A percentile compares a stretch with the other conserved stretches of the same genome.
These are phyloP conservation scores for Drosophila yakuba DNA, from an alignment of 1,140 invertebrate species.

Conservation along the genomic window DNA sequence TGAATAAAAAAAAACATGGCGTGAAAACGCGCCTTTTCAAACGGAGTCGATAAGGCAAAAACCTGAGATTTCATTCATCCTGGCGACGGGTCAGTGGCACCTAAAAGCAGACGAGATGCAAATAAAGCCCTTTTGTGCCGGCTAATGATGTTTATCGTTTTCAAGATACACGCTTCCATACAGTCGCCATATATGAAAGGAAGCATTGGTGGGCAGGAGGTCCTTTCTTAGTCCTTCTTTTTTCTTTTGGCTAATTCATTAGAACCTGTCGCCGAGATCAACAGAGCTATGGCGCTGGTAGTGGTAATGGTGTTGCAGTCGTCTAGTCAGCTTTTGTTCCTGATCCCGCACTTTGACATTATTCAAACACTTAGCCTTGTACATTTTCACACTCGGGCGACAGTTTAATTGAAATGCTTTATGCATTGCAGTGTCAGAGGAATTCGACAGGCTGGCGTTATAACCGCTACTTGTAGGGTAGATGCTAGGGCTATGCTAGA, in stretches of 20 bases:
- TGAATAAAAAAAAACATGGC: conserved; percentile 44
- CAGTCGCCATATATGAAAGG: conserved; percentile 36
- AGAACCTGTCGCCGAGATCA: conserved; percentile 53
- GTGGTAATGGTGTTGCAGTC: not conserved
- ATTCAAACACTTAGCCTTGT: conserved; percentile 60
- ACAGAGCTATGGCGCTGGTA: not conserved
- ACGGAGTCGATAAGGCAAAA: conserved; percentile 72
- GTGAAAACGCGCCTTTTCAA: conserved; percentile 77
- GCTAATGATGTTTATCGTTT: conserved; percentile 77
- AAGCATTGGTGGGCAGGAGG: not conserved
- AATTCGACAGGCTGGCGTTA: conserved; percentile 59
- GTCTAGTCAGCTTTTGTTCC: conserved; percentile 21
- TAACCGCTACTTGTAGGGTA: no score
- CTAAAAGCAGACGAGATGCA: conserved; percentile 76
- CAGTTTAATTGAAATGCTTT: conserved; percentile 70
- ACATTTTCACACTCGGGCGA: conserved; percentile 54
- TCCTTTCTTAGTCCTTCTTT: not conserved
- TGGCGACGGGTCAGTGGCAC: conserved; percentile 67
- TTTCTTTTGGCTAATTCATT: conserved; percentile 80
- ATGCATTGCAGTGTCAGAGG: conserved; percentile 72
- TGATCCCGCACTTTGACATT: conserved; percentile 27
- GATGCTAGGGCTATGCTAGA: no score
- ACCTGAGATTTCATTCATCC: conserved; percentile 38
- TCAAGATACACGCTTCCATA: conserved; percentile 52
- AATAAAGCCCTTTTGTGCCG: conserved; percentile 73